These are phyloP conservation scores for Cyprinodon diabolis DNA, from an alignment of 2,797 vertebrate species.

Conservation along the genomic window DNA sequence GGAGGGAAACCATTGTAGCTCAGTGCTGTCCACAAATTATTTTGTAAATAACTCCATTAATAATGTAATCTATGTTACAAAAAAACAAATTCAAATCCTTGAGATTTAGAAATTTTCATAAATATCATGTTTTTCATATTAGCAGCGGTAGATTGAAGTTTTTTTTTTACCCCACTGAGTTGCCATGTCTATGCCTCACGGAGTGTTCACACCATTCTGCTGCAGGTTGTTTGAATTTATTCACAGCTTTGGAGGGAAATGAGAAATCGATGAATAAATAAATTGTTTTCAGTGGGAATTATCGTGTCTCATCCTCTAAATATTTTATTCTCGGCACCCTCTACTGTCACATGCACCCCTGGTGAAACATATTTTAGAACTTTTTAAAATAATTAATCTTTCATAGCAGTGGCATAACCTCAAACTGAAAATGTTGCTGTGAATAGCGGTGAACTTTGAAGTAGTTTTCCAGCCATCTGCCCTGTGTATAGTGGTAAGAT, in stretches of 20 bases:
- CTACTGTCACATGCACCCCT: neutral
- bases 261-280: neutral
- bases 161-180: neutral
- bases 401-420: neutral
- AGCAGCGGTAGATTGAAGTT: neutral
- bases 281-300: neutral
- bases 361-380: neutral
- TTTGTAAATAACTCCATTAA: neutral
- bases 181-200: neutral
- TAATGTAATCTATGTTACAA: too few relatives aligned
- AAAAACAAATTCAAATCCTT: neutral
- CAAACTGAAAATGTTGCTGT: neutral
- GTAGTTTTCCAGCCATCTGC: too few relatives aligned
- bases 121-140: neutral
- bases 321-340: neutral
- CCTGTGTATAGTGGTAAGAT: neutral
- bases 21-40: constrained; percentile 5
- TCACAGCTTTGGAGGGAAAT: neutral
- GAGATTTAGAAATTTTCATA: neutral
- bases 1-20: constrained; percentile 37
- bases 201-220: neutral
- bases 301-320: neutral
- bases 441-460: neutral
- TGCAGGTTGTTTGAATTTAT: neutral
- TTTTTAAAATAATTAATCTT: neutral